Percentiles rank a stretch among this genome's conserved stretches.
phyloP scores from a whole-genome alignment of 2,888 invertebrate species.

The Eremobia ochroleuca region DNA sequence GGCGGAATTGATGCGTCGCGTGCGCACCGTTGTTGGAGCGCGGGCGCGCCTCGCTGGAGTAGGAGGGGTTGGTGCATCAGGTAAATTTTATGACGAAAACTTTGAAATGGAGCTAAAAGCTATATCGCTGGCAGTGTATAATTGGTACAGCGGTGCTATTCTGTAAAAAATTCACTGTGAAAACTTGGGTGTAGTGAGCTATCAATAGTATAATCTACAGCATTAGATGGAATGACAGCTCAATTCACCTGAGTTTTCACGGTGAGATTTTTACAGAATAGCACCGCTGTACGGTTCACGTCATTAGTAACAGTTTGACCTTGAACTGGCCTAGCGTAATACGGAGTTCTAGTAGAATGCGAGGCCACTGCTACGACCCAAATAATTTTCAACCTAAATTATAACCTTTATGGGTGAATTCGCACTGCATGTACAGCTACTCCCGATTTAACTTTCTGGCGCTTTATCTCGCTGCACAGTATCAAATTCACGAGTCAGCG shows the following conservation, averaged over 20 bases:
- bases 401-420: background rate
- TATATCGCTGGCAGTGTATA: background rate
- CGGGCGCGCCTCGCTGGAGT: constrained; percentile 98
- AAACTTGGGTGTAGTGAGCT: no score
- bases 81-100: constrained; percentile 63
- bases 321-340: background rate
- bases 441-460: background rate
- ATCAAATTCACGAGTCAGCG: background rate
- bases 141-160: background rate
- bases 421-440: background rate
- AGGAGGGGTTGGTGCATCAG: constrained; percentile 87
- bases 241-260: no score
- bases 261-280: no score
- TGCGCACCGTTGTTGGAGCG: constrained; percentile 98
- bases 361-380: background rate
- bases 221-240: no score
- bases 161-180: no score
- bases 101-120: background rate
- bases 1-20: constrained; percentile 97
- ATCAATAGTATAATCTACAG: no score
- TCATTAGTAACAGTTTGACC: background rate
- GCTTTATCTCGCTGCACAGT: background rate
- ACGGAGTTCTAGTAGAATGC: background rate
- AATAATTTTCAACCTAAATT: background rate
- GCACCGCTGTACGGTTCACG: background rate